phyloP scores from a whole-genome alignment of 2,113 vertebrate genomes.

The Salvelinus fontinalis region DNA sequence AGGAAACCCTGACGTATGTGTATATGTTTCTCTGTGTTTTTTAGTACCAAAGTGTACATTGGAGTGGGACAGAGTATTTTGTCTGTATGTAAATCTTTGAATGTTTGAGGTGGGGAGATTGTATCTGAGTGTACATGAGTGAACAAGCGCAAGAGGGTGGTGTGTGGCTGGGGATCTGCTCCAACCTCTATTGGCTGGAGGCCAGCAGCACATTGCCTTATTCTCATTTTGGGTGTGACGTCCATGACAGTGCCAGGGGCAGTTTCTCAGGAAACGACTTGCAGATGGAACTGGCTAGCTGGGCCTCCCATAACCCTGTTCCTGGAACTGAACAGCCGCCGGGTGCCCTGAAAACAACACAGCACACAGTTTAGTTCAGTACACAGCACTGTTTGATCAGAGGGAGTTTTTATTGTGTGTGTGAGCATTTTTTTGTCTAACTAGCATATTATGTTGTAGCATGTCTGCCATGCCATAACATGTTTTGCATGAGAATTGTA shows the following conservation, averaged over 20 bases:
- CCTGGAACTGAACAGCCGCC: slow-evolving; percentile 17
- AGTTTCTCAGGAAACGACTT: slow-evolving; percentile 43
- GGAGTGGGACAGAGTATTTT: too few relatives aligned
- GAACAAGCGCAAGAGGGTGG: background rate
- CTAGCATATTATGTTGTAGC: too few relatives aligned
- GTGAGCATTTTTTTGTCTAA: background rate
- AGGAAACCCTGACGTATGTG: too few relatives aligned
- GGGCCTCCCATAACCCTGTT: slow-evolving; percentile 5
- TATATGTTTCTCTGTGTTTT: too few relatives aligned
- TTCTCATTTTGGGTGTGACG: slow-evolving; percentile 39
- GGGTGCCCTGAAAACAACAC: background rate
- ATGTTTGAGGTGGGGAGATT: background rate
- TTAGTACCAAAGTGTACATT: too few relatives aligned
- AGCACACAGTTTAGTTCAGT: background rate
- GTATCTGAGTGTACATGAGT: background rate
- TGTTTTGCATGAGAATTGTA: background rate
- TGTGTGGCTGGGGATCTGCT: background rate
- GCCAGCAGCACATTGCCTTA: slow-evolving; percentile 28
- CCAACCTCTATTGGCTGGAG: background rate
- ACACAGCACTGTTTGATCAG: background rate
- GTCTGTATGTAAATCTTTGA: too few relatives aligned
- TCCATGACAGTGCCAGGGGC: slow-evolving; percentile 21
- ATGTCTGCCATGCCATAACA: slow-evolving; percentile 1
- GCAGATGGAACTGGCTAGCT: slow-evolving; percentile 29
- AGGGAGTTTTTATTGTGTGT: too few relatives aligned